Percentiles rank a stretch among this genome's conserved stretches.
phyloP scores from a whole-genome alignment of 2,113 vertebrate species.

The Raja brachyura region DNA sequence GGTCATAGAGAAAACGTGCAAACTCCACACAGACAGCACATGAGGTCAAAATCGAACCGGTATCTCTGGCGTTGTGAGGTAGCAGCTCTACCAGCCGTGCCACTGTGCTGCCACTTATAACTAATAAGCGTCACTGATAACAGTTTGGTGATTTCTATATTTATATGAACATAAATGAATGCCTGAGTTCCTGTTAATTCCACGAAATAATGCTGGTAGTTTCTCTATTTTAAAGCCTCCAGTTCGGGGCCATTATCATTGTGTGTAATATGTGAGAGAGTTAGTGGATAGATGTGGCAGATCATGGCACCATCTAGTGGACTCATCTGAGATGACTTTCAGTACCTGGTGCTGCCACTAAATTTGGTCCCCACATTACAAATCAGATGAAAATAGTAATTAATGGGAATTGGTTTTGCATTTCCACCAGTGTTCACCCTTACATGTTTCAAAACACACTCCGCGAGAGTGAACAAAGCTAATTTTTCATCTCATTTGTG shows the following conservation, averaged over 20 bases:
- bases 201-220: neutral
- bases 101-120: neutral
- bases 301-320: slow-evolving; percentile 15
- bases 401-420: neutral
- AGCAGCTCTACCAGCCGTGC: no score
- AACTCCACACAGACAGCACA: no score
- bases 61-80: no score
- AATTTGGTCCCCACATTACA: neutral
- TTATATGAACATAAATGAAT: no score
- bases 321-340: neutral
- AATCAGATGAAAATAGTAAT: slow-evolving; percentile 1
- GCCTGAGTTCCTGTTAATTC: neutral
- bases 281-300: neutral
- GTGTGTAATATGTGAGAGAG: no score
- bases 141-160: neutral
- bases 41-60: no score
- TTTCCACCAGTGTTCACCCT: neutral
- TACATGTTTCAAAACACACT: neutral
- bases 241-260: no score
- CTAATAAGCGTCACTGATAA: neutral
- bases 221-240: no score
- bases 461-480: neutral
- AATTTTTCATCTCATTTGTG: neutral
- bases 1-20: no score
- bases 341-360: neutral